Evolutionary conservation across 1,140 invertebrate species (phyloP).

Genomic region (Aethina tumida): DNA sequence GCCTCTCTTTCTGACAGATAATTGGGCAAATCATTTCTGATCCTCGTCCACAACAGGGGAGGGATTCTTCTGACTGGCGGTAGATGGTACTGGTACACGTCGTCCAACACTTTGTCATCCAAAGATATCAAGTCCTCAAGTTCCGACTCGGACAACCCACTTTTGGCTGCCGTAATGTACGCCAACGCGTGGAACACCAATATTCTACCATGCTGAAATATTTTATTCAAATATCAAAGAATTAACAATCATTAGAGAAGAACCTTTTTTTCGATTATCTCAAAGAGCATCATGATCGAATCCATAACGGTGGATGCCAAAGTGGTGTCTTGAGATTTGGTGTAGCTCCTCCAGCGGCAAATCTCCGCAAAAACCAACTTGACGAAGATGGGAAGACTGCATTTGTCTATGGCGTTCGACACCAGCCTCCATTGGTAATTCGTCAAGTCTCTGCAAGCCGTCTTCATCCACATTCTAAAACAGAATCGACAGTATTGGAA

Average conservation of each 20-base stretch:
- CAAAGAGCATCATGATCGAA: constrained; percentile 94
- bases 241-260: constrained; percentile 1
- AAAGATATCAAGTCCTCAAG: constrained; percentile 90
- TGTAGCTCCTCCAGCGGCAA: constrained; percentile 94
- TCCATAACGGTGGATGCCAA: constrained; percentile 94
- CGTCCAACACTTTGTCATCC: constrained; percentile 87
- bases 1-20: constrained; percentile 94
- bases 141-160: constrained; percentile 86
- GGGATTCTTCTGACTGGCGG: constrained; percentile 92
- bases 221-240: constrained; percentile 6
- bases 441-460: constrained; percentile 77
- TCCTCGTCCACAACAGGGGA: constrained; percentile 90
- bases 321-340: constrained; percentile 83
- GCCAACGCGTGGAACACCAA: constrained; percentile 89
- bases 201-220: constrained; percentile 70
- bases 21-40: constrained; percentile 88
- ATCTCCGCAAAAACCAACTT: constrained; percentile 96
- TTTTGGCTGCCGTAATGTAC: constrained; percentile 89
- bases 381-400: constrained; percentile 93
- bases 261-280: constrained; percentile 84
- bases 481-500: constrained; percentile 1
- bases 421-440: constrained; percentile 93
- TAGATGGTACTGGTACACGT: constrained; percentile 97
- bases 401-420: constrained; percentile 84
- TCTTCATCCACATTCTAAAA: constrained; percentile 82